These are phyloP conservation scores for Hyppa rectilinea DNA, from an alignment of 2,888 invertebrate genomes.

Conservation along the genomic window DNA sequence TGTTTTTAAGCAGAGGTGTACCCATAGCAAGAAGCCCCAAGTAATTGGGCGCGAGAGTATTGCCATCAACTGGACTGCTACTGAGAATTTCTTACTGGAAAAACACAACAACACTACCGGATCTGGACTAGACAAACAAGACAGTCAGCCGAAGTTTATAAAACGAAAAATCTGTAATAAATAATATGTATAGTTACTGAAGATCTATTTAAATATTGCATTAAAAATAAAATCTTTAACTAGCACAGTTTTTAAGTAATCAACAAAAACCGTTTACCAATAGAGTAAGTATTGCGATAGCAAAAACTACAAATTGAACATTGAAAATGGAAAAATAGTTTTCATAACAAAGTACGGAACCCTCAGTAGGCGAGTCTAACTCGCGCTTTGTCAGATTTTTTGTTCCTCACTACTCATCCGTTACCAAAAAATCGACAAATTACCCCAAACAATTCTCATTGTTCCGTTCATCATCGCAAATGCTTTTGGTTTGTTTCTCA, in stretches of 20 bases:
- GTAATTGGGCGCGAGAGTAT: no score
- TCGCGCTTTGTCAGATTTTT: not conserved
- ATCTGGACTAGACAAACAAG: no score
- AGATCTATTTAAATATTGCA: not conserved
- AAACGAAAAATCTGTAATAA: not conserved
- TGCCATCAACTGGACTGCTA: no score
- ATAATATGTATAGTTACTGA: not conserved
- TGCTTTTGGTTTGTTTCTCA: constrained; percentile 56
- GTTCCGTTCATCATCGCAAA: constrained; percentile 47
- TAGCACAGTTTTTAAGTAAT: not conserved
- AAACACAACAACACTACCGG: no score
- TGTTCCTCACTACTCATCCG: not conserved
- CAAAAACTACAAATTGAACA: not conserved
- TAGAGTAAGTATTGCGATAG: not conserved
- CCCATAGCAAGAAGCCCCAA: no score
- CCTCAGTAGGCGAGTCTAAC: not conserved
- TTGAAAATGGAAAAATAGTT: not conserved
- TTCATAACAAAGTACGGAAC: no score
- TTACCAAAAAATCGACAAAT: constrained; percentile 47
- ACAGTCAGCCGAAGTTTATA: no score
- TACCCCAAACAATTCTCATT: constrained; percentile 51
- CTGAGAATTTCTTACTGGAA: no score
- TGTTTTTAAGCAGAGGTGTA: no score
- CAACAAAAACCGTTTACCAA: not conserved
- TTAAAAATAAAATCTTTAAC: not conserved